Base-by-base conservation (phyloP, 2,888 invertebrate genomes). In the Calliopum simillimum region DNA sequence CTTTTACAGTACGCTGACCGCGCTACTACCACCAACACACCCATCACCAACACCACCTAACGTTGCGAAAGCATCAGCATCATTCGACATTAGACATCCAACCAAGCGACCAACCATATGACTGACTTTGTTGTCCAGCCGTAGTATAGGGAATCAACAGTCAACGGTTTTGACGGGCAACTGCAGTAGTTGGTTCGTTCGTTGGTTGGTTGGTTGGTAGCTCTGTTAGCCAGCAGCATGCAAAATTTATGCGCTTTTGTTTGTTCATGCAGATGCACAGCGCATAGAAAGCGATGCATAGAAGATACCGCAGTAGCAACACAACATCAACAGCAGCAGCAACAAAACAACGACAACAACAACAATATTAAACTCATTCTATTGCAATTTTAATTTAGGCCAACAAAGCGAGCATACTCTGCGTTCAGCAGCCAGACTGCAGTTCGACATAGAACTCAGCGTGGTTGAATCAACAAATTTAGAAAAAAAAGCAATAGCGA, bases 341-440 rank as follows among this genome's bases (percentile, higher is more conserved):
- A 55, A 59, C 63, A 65, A 49, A 71, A 68, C 46, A 61, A 62
- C 65, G 71, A 70, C 70, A 71, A 46, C 53, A 25, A 11, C 16
- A n/a, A 53, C 61, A 21, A 44, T 14, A 61, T 8, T 23, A 56
- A 25, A 76, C 25, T 16, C 56, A 75, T 73, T 76, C 75, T 75
- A 75, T 76, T 72, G 76, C 76, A 72, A 75, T 76, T 76, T 71
- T 61, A 66, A 66, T 66, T 66, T 66, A 66, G 66, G 58, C 66
- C 66, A 66, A 56, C 46, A 46, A 65, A 55, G 55, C 53, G 21
- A 23, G 47, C 62, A 47, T 25, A 46, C 14, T 14, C 46, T 46
- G 16, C 16, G 11, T 16, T 44, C 19, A 61, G 33, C 49, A 12
- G 23, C 64, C 19, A 33, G 33, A 33, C 33, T 33, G 33, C 5